Evolutionary conservation across 2,113 vertebrate species (phyloP).

Genomic region (Falco punctatus): DNA sequence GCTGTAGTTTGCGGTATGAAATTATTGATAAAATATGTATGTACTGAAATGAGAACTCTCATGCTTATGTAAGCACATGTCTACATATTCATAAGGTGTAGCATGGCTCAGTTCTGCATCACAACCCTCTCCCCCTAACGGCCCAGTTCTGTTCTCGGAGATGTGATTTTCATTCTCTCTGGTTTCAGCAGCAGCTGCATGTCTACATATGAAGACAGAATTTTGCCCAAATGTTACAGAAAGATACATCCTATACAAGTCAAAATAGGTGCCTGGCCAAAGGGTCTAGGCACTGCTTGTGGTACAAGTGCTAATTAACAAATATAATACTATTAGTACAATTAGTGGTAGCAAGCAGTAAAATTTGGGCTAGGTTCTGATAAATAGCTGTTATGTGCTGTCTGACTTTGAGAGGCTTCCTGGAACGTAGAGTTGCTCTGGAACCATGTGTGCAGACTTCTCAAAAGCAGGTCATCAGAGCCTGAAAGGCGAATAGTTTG

Average conservation of each 20-base stretch:
- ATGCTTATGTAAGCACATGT: conserved; percentile 39
- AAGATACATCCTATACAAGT: not conserved
- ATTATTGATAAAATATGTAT: conserved; percentile 63
- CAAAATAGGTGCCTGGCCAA: not conserved
- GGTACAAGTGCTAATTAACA: not conserved
- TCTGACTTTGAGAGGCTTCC: not conserved
- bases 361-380: not conserved
- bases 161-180: not conserved
- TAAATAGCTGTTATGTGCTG: not conserved
- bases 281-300: not conserved
- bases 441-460: not conserved
- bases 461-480: not conserved
- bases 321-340: not conserved
- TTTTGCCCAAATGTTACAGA: not conserved
- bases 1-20: not conserved
- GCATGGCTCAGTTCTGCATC: not conserved
- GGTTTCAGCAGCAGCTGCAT: not conserved
- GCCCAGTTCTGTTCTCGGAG: not conserved
- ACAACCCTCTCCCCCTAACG: conserved; percentile 10
- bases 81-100: conserved; percentile 42
- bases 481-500: not conserved
- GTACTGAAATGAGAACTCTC: not conserved
- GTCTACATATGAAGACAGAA: not conserved
- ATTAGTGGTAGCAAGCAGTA: not conserved
- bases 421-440: not conserved